Evolutionary conservation across 1,140 invertebrate species (phyloP), one percentile per base, ranked within the genome.

Genomic region (Triops longicaudatus): DNA sequence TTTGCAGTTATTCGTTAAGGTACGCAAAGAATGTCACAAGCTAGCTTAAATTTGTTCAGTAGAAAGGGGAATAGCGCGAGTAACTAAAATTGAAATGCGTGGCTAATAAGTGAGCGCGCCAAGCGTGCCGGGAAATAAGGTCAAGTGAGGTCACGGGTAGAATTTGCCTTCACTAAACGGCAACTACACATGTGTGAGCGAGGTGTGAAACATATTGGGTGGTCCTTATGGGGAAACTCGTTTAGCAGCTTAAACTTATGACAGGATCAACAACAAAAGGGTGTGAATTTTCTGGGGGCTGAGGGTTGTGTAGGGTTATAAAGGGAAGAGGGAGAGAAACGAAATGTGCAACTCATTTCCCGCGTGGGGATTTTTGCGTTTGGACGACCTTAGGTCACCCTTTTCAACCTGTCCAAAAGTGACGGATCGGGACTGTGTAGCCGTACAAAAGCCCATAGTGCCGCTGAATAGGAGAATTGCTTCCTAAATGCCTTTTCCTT

Each of bases 181-280:
- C 50, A 22, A 22, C 50, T 6, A 63, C 14, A 9, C 22, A 63
- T 63, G 50, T 63, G 50, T 63, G 50, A n/a, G n/a, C n/a, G n/a
- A 63, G 50, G 50, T 63, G 50, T 63, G 50, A 63, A 63, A 63
- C 22, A 14, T 14, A 17, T n/a, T 63, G 50, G 50, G 50, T 63
- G 50, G 50, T 63, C 50, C 17, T 63, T 63, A 6, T 63, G 50
- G 10, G 14, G 50, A 2, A 63, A 63, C 50, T 63, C 22, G 10
- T 22, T 63, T 17, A 63, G 22, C 50, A n/a, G 50, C 22, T 63
- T 63, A 63, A 63, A 5, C 50, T 63, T 63, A 63, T 63, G 50
- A 63, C 50, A 63, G 50, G 50, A 63, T 63, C 50, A 63, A 63
- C 50, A 63, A 63, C 50, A 63, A 63, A 63, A 63, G 50, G 50